Evolutionary conservation across 2,888 invertebrate species (phyloP).

Genomic region (Griposia aprilina): DNA sequence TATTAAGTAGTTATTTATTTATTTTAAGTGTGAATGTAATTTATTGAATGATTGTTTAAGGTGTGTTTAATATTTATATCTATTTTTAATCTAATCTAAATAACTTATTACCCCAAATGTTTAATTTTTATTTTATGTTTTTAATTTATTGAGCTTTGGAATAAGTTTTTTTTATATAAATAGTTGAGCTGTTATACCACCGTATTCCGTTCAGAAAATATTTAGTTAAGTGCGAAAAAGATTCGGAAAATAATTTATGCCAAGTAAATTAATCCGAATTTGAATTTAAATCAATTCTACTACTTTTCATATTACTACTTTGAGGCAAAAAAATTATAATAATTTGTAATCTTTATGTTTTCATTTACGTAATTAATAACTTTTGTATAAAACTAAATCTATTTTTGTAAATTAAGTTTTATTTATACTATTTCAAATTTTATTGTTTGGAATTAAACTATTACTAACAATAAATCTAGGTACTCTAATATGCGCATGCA

Average conservation of each 20-base stretch:
- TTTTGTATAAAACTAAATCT: constrained; percentile 11
- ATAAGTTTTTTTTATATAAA: neutral
- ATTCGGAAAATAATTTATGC: neutral
- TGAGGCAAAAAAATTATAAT: neutral
- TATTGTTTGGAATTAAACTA: constrained; percentile 21
- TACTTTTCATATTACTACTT: neutral
- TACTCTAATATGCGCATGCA: constrained; percentile 65
- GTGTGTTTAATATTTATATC: constrained; percentile 2
- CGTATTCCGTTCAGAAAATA: constrained; percentile 45
- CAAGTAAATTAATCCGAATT: constrained; percentile 7
- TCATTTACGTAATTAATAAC: neutral
- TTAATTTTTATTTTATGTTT: constrained; percentile 15
- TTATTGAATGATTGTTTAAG: constrained; percentile 70
- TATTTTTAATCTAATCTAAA: constrained; percentile 12
- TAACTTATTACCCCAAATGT: constrained; percentile 25
- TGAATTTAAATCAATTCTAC: constrained; percentile 1
- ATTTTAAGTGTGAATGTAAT: constrained; percentile 77
- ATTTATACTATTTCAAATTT: constrained; percentile 19
- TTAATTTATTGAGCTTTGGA: constrained; percentile 7
- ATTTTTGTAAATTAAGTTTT: constrained; percentile 23
- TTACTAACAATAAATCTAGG: constrained; percentile 46
- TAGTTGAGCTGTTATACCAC: constrained; percentile 55
- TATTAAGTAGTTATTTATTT: constrained; percentile 40
- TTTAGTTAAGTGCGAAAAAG: neutral
- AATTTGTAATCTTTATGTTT: neutral